phyloP scores from a whole-genome alignment of 2,113 vertebrate species.

The Charina bottae region DNA sequence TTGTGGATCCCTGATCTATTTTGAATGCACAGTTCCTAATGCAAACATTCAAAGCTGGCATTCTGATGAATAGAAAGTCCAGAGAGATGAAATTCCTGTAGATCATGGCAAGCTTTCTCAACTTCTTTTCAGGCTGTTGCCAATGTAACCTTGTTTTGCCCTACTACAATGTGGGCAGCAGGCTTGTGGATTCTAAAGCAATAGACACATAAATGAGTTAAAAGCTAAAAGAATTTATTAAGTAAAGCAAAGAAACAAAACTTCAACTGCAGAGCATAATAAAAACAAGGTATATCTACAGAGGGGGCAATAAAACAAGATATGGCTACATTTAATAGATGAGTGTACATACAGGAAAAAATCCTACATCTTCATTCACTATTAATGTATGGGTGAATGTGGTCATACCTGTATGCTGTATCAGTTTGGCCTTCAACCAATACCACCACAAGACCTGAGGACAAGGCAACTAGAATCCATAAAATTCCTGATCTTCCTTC shows the following conservation, averaged over 20 bases:
- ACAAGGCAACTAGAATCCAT: too few relatives aligned
- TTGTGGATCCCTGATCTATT: neutral
- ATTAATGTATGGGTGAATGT: too few relatives aligned
- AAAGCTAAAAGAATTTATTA: neutral
- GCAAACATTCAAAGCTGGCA: neutral
- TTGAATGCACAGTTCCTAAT: neutral
- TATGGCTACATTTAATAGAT: neutral
- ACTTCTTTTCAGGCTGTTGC: neutral
- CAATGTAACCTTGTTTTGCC: neutral
- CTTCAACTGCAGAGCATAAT: neutral
- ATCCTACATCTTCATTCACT: too few relatives aligned
- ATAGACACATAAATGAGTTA: neutral
- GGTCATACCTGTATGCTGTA: too few relatives aligned
- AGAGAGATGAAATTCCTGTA: neutral
- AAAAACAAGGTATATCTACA: neutral
- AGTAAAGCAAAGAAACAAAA: neutral
- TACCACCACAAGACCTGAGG: too few relatives aligned
- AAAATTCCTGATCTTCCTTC: too few relatives aligned
- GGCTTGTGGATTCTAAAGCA: neutral
- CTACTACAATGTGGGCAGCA: neutral
- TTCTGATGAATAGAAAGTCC: neutral
- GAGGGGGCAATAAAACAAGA: neutral
- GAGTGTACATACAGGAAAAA: too few relatives aligned
- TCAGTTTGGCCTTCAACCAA: too few relatives aligned
- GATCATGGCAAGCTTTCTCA: neutral